Evolutionary conservation across 2,797 vertebrate genomes (phyloP), one percentile per base, ranked within the genome.

Genomic region (Sebastes dallii): DNA sequence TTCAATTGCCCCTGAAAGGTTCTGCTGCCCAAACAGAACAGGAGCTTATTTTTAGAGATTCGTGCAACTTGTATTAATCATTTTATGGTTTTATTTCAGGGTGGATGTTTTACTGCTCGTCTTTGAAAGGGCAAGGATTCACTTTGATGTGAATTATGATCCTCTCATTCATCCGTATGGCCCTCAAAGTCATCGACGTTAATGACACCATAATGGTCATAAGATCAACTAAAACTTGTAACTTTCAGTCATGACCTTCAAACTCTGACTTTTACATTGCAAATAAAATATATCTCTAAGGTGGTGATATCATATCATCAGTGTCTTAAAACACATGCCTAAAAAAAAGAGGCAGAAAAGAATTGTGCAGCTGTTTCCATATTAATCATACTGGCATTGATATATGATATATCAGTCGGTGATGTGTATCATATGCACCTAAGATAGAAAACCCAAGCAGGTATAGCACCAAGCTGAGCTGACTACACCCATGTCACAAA

Each of bases 181-280:
- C 18, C 59, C 32, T n/a, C 66, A 1, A 29, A 86, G 66, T 75
- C 64, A 18, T 3, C 68, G 60, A 66, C 56, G 42, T 69, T 73
- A 76, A 73, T 36, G 25, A n/a, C 32, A 65, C 20, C 14, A 30
- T 67, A 13, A 46, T 73, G 69, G 39, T 60, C 13, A n/a, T 5
- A 77, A 71, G 68, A 73, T 66, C 39, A 80, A 73, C n/a, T 66
- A 10, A 46, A 69, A 62, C 34, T 64, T 36, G n/a, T 6, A 32
- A 72, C 27, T 70, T 36, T 42, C 59, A 56, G 24, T 69, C 32
- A 6, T 36, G 39, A 76, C 66, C 52, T 77, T 73, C 32, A 36
- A 32, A 66, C 52, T 59, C 29, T 18, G 34, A 74, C 71, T 59
- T 78, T 69, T 74, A 69, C 9, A 52, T 55, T 20, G 11, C 24